Conservation (phyloP, 2,113 vertebrate genomes). For the Cygnus buccinator region DNA sequence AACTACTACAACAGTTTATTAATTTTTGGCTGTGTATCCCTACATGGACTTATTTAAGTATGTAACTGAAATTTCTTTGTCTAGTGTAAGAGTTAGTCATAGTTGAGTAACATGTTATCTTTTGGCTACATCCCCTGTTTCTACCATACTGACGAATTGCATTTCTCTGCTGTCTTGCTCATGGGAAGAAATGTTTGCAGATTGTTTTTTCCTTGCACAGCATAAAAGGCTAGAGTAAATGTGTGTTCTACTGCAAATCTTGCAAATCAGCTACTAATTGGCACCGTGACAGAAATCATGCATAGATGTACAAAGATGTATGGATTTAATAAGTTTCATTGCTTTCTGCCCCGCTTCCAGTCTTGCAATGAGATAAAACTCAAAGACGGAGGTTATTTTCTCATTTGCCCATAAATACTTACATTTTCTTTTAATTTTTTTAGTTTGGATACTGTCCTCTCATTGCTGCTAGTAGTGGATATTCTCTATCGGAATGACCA, state of each 20-base stretch:
- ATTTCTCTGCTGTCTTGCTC: background rate
- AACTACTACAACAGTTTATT: background rate
- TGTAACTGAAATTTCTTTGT: background rate
- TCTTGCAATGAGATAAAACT: background rate
- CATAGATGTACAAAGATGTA: too few relatives aligned
- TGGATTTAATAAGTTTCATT: background rate
- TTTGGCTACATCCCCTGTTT: background rate
- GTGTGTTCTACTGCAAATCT: background rate
- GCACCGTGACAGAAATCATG: background rate
- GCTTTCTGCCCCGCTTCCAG: background rate
- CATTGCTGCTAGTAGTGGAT: background rate
- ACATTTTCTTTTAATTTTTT: background rate
- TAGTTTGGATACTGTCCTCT: background rate
- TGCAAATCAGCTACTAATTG: background rate
- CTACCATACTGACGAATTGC: background rate
- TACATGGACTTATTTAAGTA: background rate
- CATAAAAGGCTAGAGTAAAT: background rate
- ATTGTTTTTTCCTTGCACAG: background rate
- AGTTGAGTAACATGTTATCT: background rate
- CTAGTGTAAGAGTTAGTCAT: background rate
- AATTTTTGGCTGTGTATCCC: background rate
- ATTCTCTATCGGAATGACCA: background rate
- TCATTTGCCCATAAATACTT: background rate
- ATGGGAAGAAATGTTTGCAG: background rate
- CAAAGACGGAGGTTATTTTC: background rate